These are phyloP conservation scores for Zosterops japonicus DNA, from an alignment of 2,113 vertebrate genomes.

Conservation along the genomic window DNA sequence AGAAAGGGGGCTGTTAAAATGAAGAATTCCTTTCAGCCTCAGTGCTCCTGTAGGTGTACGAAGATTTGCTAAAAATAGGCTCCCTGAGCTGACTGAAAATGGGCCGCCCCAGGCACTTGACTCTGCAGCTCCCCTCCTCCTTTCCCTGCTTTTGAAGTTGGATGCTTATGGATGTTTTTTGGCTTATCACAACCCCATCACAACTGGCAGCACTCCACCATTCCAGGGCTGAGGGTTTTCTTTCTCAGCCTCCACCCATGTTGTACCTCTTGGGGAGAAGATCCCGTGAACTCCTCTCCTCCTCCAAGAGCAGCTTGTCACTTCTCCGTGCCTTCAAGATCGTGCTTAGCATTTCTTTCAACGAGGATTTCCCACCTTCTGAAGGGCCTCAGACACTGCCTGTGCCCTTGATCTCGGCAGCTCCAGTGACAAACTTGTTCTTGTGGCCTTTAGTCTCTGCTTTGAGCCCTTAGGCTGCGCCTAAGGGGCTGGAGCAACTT, in stretches of 20 bases:
- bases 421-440: neutral
- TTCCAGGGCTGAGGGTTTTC: constrained; percentile 45
- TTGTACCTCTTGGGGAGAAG: neutral
- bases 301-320: neutral
- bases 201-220: neutral
- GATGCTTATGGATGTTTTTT: constrained; percentile 37
- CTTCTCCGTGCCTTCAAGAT: neutral
- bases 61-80: constrained; percentile 51
- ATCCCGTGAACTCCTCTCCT: neutral
- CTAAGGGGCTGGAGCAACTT: neutral
- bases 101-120: constrained; percentile 26
- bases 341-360: neutral
- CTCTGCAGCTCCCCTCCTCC: constrained; percentile 30
- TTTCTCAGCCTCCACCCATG: constrained; percentile 64
- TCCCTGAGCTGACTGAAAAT: neutral
- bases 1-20: neutral
- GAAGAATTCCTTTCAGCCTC: neutral
- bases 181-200: constrained; percentile 49
- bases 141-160: constrained; percentile 52
- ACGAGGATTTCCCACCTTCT: constrained; percentile 13
- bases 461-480: neutral
- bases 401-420: constrained; percentile 12
- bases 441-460: constrained; percentile 4
- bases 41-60: neutral
- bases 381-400: neutral